Conservation (phyloP, 2,113 vertebrate species). For the Muntiacus reevesi region DNA sequence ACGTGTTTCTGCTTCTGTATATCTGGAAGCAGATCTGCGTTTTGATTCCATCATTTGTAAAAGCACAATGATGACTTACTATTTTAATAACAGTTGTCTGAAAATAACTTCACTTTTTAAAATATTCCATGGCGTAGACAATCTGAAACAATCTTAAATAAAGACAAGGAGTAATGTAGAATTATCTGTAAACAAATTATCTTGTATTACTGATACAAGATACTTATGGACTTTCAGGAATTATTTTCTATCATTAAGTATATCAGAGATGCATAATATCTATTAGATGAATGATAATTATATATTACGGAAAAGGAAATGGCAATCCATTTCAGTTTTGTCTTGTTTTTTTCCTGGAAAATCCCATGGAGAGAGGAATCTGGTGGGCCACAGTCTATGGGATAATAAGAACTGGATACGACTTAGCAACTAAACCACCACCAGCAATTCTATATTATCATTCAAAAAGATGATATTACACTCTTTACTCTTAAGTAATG, state of each 20-base stretch:
- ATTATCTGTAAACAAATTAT: background rate
- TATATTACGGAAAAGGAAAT: background rate
- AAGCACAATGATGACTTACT: background rate
- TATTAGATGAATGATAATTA: background rate
- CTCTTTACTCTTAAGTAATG: background rate
- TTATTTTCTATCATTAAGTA: background rate
- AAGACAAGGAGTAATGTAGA: background rate
- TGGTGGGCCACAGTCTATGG: background rate
- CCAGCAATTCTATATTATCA: background rate
- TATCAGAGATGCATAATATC: background rate
- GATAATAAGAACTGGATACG: background rate
- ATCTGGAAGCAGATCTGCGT: background rate
- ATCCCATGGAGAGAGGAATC: background rate
- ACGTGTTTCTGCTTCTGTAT: background rate
- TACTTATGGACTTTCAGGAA: background rate
- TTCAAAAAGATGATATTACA: background rate
- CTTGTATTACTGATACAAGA: background rate
- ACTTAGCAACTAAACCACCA: background rate
- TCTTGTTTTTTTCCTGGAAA: background rate
- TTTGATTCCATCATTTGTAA: background rate
- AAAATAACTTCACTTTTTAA: background rate
- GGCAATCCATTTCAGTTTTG: background rate
- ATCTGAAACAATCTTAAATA: background rate
- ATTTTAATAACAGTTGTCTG: background rate
- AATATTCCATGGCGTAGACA: background rate